Percentiles rank a stretch among this genome's conserved stretches.
Evolutionary conservation across 2,888 invertebrate genomes (phyloP).

Genomic region (Mamestra brassicae): DNA sequence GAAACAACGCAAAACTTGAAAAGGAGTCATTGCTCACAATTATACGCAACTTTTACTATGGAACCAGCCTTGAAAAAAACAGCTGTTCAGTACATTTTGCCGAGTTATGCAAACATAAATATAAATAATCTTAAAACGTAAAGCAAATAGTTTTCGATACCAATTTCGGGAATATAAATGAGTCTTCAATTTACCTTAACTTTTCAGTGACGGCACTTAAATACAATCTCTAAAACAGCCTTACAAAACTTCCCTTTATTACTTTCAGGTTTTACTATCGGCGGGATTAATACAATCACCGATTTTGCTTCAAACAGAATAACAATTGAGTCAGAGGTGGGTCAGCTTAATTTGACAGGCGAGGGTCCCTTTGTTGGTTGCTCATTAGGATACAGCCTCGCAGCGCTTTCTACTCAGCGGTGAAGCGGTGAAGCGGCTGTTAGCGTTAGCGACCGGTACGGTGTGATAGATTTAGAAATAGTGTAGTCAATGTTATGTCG

Average conservation of each 20-base stretch:
- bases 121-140: not conserved
- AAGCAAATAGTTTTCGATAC: not conserved
- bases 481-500: not conserved
- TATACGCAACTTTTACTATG: no score
- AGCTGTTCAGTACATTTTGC: no score
- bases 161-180: not conserved
- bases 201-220: slow-evolving; percentile 23
- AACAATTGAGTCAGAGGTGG: slow-evolving; percentile 50
- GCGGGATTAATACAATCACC: slow-evolving; percentile 48
- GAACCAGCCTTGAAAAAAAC: no score
- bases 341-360: slow-evolving; percentile 63
- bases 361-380: slow-evolving; percentile 52
- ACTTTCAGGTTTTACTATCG: slow-evolving; percentile 35
- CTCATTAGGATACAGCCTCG: slow-evolving; percentile 53
- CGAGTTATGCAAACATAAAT: no score
- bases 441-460: not conserved
- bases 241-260: slow-evolving; percentile 29
- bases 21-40: no score
- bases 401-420: slow-evolving; percentile 38
- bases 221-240: slow-evolving; percentile 24
- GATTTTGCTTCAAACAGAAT: slow-evolving; percentile 57
- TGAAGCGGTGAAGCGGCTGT: slow-evolving; percentile 38
- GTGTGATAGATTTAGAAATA: slow-evolving; percentile 16
- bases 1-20: no score
- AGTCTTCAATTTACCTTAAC: slow-evolving; percentile 7